Percentiles rank a stretch among this genome's conserved stretches.
Evolutionary conservation across 2,113 vertebrate genomes (phyloP).

Genomic region (Gadus chalcogrammus): DNA sequence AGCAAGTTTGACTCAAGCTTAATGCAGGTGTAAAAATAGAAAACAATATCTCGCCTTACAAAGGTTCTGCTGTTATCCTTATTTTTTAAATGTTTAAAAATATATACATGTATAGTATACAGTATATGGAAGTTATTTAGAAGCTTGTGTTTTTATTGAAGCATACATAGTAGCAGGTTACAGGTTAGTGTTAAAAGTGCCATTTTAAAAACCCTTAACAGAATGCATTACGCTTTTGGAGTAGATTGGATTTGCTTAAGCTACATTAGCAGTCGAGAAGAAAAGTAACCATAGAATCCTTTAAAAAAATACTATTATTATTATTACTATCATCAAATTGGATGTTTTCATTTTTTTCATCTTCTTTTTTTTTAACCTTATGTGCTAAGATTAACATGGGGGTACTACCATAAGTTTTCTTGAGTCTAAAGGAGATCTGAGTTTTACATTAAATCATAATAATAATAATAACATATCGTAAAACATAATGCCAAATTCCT

Average conservation of each 20-base stretch:
- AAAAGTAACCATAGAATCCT: background rate
- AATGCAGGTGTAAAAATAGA: slow-evolving; percentile 70
- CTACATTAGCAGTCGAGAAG: slow-evolving; percentile 7
- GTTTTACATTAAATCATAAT: too few species aligned
- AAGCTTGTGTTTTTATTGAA: slow-evolving; percentile 23
- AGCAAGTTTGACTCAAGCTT: slow-evolving; percentile 54
- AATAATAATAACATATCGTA: too few species aligned
- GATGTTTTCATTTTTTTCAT: background rate
- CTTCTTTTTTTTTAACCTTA: background rate
- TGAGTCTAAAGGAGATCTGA: too few species aligned
- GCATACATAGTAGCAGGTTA: slow-evolving; percentile 28
- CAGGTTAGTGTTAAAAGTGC: slow-evolving; percentile 20
- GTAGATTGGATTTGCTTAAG: slow-evolving; percentile 6
- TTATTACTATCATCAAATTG: background rate
- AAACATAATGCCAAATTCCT: slow-evolving; percentile 34
- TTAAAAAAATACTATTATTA: background rate
- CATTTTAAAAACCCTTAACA: slow-evolving; percentile 21
- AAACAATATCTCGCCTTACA: slow-evolving; percentile 50
- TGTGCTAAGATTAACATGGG: too few species aligned
- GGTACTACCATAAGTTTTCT: too few species aligned
- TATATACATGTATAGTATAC: slow-evolving; percentile 64
- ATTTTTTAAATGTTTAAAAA: slow-evolving; percentile 61
- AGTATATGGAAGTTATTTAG: slow-evolving; percentile 56
- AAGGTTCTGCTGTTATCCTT: slow-evolving; percentile 39
- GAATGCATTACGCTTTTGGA: slow-evolving; percentile 27